Base-by-base conservation (phyloP, 2,113 vertebrate genomes). In the Psammodynastes pulverulentus region DNA sequence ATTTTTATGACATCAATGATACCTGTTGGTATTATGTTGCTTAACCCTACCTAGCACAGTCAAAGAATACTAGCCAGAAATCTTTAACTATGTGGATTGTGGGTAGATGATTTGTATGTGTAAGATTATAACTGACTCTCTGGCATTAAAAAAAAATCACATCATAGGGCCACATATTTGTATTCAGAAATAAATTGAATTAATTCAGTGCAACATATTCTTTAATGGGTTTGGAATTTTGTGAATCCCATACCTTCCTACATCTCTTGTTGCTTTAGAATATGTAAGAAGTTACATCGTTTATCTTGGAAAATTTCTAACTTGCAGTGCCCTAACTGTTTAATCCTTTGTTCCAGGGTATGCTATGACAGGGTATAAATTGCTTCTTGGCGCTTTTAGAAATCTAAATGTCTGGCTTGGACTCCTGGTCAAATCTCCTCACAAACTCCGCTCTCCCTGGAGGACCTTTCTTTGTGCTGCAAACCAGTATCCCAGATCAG, bases 381-480 rank as follows among this genome's bases (percentile, higher is more conserved):
- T 97, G 88, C 93, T 97, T 58, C 1, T 96, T 49, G 34, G 94
- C n/a, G 26, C 95, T 94, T 93, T 98, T 52, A 96, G 96, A 90
- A 97, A 96, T 87, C 90, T 98, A 21, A 96, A 96, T 67, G 89
- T 92, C 90, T 98, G 97, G 95, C 92, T 96, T 0, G 93, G 97
- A 94, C 93, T 97, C 87, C 97, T 96, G 96, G 95, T 96, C 94
- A 97, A 94, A 79, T 91, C 95, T 49, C 91, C 94, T 53, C 94
- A 92, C 86, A 95, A 94, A 94, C 95, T 92, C 19, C 93, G 87
- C 89, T 84, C 89, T 46, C 95, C 95, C 8, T 97, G 97, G 97
- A 97, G 91, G 87, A 96, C 67, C 62, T 95, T 91, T 17, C 1
- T 97, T 0, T 91, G 92, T 92, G 89, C 88, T 86, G 94, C 96